phyloP scores from a whole-genome alignment of 92 coral and sea anemone genomes.

The Parazoanthus swiftii region DNA sequence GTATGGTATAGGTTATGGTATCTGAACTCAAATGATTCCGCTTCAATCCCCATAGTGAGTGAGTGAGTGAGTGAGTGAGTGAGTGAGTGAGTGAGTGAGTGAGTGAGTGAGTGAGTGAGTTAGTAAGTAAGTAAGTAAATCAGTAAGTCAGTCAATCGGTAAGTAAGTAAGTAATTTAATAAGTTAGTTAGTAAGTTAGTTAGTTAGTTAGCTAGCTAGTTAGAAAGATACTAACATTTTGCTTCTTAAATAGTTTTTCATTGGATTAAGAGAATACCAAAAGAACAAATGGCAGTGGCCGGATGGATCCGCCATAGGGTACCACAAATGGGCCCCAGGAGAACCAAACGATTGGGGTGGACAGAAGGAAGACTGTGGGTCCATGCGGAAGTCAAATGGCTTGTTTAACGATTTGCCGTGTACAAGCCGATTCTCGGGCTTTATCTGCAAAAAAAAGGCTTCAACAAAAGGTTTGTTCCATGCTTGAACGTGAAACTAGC shows the following conservation, averaged over 20 bases:
- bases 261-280: constrained; percentile 20
- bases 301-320: neutral
- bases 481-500: neutral
- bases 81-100: too few species aligned
- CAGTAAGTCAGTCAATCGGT: too few species aligned
- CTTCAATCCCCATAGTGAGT: too few species aligned
- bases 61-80: too few species aligned
- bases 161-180: too few species aligned
- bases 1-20: too few species aligned
- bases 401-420: neutral
- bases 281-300: constrained; percentile 36
- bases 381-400: neutral
- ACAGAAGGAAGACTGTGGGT: constrained; percentile 8
- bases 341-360: neutral
- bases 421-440: neutral
- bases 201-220: too few species aligned
- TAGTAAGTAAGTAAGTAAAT: too few species aligned
- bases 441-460: constrained; percentile 28
- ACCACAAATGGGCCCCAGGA: constrained; percentile 24
- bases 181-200: too few species aligned
- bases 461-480: neutral
- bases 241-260: constrained; percentile 1
- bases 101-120: too few species aligned
- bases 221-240: neutral
- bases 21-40: too few species aligned